phyloP scores from a whole-genome alignment of 2,888 invertebrate species.

The Drosophila percnosoma region DNA sequence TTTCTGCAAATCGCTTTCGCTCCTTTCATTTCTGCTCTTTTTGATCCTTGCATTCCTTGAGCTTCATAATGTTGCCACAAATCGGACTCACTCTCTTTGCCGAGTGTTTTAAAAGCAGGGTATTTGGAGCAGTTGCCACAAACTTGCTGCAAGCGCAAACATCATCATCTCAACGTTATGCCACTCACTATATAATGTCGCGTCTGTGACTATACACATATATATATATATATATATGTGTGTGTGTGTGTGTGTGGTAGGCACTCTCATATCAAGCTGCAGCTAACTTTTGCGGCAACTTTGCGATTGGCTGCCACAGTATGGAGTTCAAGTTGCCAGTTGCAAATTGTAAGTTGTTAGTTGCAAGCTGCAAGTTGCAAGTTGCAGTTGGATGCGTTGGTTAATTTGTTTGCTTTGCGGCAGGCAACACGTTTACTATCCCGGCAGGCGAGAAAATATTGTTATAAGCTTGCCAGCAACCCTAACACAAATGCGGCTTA shows the following conservation, averaged over 20 bases:
- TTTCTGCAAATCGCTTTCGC: neutral
- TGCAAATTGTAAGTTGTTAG: conserved; percentile 20
- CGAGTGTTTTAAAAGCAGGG: conserved; percentile 22
- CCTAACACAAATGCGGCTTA: conserved; percentile 47
- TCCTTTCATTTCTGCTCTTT: no score
- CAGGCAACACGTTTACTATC: conserved; percentile 1
- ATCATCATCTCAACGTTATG: conserved; percentile 64
- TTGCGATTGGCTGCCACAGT: conserved; percentile 35
- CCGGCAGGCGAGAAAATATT: conserved; percentile 38
- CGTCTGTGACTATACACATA: conserved; percentile 14
- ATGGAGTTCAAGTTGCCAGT: conserved; percentile 21
- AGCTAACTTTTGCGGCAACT: conserved; percentile 55
- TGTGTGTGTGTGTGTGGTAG: neutral
- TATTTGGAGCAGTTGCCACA: conserved; percentile 21
- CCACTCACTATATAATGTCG: conserved; percentile 28
- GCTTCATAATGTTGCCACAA: neutral
- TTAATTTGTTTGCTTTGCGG: conserved; percentile 67
- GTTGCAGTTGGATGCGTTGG: conserved; percentile 52
- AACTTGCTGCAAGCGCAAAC: conserved; percentile 55
- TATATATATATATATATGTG: neutral
- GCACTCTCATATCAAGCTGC: conserved; percentile 32
- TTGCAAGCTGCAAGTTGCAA: conserved; percentile 12
- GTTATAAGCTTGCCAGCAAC: conserved; percentile 29
- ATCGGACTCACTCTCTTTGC: neutral
- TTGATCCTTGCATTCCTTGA: neutral